A percentile compares a stretch with the other conserved stretches of the same genome.
Evolutionary conservation across 2,113 vertebrate genomes (phyloP).

Genomic region (Poeciliopsis occidentalis): DNA sequence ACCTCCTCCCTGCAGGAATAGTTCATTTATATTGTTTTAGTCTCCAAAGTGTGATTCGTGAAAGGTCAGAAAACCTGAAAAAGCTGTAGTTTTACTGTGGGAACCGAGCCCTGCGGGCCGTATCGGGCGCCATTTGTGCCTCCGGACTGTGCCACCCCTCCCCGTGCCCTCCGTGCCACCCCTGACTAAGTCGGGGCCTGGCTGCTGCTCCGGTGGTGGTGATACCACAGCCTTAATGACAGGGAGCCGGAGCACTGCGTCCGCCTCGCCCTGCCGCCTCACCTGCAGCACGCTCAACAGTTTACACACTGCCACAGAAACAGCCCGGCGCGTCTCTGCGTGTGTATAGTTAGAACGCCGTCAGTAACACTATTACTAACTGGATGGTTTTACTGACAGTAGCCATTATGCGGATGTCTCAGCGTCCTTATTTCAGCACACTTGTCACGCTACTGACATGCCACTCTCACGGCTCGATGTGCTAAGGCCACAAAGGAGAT

Average conservation of each 20-base stretch:
- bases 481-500: neutral
- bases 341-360: slow-evolving; percentile 68
- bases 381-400: slow-evolving; percentile 73
- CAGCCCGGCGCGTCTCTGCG: slow-evolving; percentile 39
- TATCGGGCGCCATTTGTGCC: neutral
- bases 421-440: slow-evolving; percentile 67
- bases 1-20: too few species aligned
- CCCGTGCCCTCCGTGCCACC: slow-evolving; percentile 76
- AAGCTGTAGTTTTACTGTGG: too few species aligned
- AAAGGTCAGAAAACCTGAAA: too few species aligned
- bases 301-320: slow-evolving; percentile 60
- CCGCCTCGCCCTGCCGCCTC: slow-evolving; percentile 77
- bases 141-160: slow-evolving; percentile 40
- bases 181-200: slow-evolving; percentile 68
- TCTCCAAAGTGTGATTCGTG: too few species aligned
- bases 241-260: slow-evolving; percentile 61
- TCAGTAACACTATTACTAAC: slow-evolving; percentile 75
- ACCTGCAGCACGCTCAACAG: slow-evolving; percentile 73
- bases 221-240: slow-evolving; percentile 75
- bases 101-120: too few species aligned
- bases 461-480: slow-evolving; percentile 24
- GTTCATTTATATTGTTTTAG: too few species aligned
- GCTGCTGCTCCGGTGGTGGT: slow-evolving; percentile 58
- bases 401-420: slow-evolving; percentile 75
- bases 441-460: slow-evolving; percentile 73